Base-by-base conservation (phyloP, 2,797 vertebrate species). In the Anas acuta region DNA sequence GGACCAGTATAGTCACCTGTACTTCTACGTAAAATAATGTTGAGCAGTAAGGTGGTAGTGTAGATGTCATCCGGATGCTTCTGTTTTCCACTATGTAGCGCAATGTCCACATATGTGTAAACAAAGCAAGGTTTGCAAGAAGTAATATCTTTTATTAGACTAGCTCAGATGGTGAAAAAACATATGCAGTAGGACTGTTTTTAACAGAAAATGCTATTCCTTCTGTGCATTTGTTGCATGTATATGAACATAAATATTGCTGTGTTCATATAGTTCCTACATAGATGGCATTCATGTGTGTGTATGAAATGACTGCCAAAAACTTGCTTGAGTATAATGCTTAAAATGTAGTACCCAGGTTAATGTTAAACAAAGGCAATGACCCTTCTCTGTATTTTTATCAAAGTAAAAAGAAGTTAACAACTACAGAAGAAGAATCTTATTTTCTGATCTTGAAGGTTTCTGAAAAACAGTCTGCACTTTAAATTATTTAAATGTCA, bases 401-500 rank as follows among this genome's bases (percentile, higher is more conserved):
- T 84, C 33, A 85, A 82, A 94, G 84, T 71, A 53, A 82, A 84
- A 80, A 35, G 33, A 65, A 49, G 41, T 65, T 65, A 70, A 86
- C 49, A 79, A 16, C 39, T 88, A 6, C 13, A 73, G 45, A 8
- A 16, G 28, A 84, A 84, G 14, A 32, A 76, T 32, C 23, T 92
- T 71, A 9, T 53, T 90, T 95, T 84, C 61, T 92, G 65, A 69
- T 75, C 62, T 69, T 51, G 18, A 81, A 69, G 15, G 23, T 77
- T 87, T 92, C 65, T 83, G 67, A 69, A 87, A 90, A 94, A 89
- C 17, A 87, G 69, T 6, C 77, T 74, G 49, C 47, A 54, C 33
- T 91, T 77, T 62, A 94, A 69, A 49, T 92, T 87, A 53, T 83
- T 88, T 58, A 91, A 91, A 95, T 77, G 32, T 91, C 72, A 37